phyloP scores from a whole-genome alignment of 2,888 invertebrate genomes.

The Stenodema calcarata region DNA sequence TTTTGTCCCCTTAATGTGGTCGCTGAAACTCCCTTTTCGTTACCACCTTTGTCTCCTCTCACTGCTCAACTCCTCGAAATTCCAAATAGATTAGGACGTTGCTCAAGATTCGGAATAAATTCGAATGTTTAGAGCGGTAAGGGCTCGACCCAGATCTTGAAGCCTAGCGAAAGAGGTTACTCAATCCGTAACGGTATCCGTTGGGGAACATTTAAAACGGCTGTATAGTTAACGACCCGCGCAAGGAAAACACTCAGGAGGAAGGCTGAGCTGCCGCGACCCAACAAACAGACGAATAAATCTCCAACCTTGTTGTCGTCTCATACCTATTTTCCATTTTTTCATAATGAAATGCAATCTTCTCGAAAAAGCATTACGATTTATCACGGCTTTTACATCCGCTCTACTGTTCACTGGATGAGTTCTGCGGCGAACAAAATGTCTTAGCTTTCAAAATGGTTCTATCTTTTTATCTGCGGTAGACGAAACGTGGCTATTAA shows the following conservation, averaged over 20 bases:
- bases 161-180: slow-evolving; percentile 18
- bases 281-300: slow-evolving; percentile 13
- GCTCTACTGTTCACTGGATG: no score
- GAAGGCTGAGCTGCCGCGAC: not conserved
- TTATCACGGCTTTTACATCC: no score
- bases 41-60: not conserved
- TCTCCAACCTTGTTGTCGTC: not conserved
- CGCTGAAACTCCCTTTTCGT: not conserved
- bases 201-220: not conserved
- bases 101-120: slow-evolving; percentile 12
- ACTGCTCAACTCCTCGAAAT: not conserved
- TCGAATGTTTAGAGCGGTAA: not conserved
- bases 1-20: no score
- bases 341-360: not conserved
- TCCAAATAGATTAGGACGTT: not conserved
- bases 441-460: no score
- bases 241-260: not conserved
- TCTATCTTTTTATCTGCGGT: no score
- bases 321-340: not conserved
- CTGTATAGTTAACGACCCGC: slow-evolving; percentile 1
- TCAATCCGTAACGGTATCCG: not conserved
- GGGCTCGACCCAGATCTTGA: slow-evolving; percentile 23
- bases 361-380: no score
- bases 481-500: no score
- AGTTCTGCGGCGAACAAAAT: no score